Percentiles rank a stretch among this genome's conserved stretches.
phyloP scores from a whole-genome alignment of 2,797 vertebrate genomes.

The Brachymystax lenok region DNA sequence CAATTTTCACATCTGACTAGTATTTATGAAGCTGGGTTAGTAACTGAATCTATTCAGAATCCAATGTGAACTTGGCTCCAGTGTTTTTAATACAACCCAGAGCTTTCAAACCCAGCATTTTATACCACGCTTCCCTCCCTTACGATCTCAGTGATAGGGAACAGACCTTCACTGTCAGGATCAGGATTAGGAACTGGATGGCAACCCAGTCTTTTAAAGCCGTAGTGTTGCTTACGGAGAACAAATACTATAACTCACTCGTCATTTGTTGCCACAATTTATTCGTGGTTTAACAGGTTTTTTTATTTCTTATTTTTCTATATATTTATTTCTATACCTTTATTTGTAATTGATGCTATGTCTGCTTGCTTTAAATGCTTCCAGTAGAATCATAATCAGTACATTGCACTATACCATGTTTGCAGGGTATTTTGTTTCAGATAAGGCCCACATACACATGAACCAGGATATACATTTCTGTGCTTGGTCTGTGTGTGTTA shows the following conservation, averaged over 20 bases:
- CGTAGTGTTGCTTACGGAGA: neutral
- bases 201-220: slow-evolving; percentile 17
- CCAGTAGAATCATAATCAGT: neutral
- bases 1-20: too few species aligned
- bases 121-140: neutral
- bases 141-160: neutral
- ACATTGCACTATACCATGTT: neutral
- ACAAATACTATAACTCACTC: neutral
- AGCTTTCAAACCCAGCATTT: neutral
- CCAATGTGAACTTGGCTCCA: neutral
- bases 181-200: slow-evolving; percentile 13
- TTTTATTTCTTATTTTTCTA: neutral
- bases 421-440: neutral
- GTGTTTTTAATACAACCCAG: neutral
- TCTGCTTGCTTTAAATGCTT: neutral
- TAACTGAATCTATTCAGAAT: neutral
- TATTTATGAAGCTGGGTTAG: neutral
- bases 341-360: neutral
- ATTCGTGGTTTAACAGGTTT: neutral
- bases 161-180: slow-evolving; percentile 1
- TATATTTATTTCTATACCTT: too few species aligned
- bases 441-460: neutral
- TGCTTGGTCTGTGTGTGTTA: neutral
- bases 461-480: neutral
- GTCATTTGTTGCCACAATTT: neutral